These are phyloP conservation scores for Microctenopoma stevenorrisi DNA, from an alignment of 2,797 vertebrate species.

Conservation along the genomic window DNA sequence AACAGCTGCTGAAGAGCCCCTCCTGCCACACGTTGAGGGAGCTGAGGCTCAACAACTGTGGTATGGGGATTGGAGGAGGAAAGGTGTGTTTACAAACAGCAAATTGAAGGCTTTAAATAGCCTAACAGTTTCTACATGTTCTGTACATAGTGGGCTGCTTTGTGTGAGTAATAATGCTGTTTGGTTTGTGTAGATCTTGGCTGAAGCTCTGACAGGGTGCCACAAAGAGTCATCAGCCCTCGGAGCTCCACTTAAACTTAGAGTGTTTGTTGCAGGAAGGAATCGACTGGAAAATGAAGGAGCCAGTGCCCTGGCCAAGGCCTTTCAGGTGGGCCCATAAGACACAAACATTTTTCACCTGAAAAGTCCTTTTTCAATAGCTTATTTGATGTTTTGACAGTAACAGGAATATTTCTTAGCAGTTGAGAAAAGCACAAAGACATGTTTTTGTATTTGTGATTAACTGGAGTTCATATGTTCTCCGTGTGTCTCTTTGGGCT, in stretches of 20 bases:
- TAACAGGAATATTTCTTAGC: too few relatives aligned
- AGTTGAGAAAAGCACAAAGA: too few relatives aligned
- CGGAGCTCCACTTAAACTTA: constrained; percentile 88
- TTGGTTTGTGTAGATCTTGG: constrained; percentile 86
- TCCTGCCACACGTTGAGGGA: constrained; percentile 90
- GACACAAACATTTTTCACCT: too few relatives aligned
- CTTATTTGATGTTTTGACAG: too few relatives aligned
- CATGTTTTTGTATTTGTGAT: too few relatives aligned
- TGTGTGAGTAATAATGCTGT: constrained; percentile 3
- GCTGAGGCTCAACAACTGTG: constrained; percentile 96
- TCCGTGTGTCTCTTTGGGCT: too few relatives aligned
- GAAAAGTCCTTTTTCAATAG: too few relatives aligned
- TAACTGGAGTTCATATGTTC: too few relatives aligned
- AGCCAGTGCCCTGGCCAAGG: constrained; percentile 91
- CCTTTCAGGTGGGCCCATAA: constrained; percentile 86
- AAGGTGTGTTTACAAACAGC: constrained; percentile 80
- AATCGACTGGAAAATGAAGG: constrained; percentile 98
- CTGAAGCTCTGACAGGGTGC: constrained; percentile 90
- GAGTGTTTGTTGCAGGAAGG: constrained; percentile 93
- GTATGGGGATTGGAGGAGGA: constrained; percentile 96
- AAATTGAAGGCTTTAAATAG: not conserved
- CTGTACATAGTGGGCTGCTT: not conserved
- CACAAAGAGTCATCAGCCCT: constrained; percentile 86
- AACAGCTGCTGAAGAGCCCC: constrained; percentile 89
- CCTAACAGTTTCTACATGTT: not conserved